phyloP scores from a whole-genome alignment of 2,888 invertebrate species.

The Choreutis nemorana region DNA sequence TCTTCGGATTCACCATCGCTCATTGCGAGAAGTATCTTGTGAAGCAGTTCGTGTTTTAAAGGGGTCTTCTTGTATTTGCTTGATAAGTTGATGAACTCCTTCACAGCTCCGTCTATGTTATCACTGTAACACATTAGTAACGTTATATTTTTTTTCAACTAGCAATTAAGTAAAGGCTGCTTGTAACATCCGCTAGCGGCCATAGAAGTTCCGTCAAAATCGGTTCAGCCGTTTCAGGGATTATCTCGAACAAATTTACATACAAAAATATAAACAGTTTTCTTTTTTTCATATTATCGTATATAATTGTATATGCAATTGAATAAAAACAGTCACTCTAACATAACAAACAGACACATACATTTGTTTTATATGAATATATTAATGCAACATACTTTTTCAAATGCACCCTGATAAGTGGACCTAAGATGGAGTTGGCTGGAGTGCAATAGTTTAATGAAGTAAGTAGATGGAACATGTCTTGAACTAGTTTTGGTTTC shows the following conservation, averaged over 20 bases:
- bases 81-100: constrained; percentile 58
- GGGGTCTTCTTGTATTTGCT: constrained; percentile 68
- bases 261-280: no score
- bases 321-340: no score
- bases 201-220: no score
- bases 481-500: constrained; percentile 35
- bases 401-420: constrained; percentile 68
- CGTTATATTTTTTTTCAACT: no score
- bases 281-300: no score
- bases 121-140: constrained; percentile 25
- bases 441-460: constrained; percentile 62
- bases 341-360: no score
- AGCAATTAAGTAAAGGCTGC: not conserved
- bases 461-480: constrained; percentile 59
- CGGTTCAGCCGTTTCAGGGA: no score
- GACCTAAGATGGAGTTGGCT: constrained; percentile 67
- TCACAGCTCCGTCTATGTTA: constrained; percentile 51
- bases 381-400: constrained; percentile 58
- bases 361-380: no score
- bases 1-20: constrained; percentile 40
- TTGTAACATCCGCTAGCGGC: no score
- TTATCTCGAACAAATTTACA: no score
- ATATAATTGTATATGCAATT: no score
- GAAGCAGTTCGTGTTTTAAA: constrained; percentile 69
- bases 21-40: constrained; percentile 30